These are phyloP conservation scores for Laticauda laticaudata DNA, from an alignment of 2,113 vertebrate species.

Conservation along the genomic window DNA sequence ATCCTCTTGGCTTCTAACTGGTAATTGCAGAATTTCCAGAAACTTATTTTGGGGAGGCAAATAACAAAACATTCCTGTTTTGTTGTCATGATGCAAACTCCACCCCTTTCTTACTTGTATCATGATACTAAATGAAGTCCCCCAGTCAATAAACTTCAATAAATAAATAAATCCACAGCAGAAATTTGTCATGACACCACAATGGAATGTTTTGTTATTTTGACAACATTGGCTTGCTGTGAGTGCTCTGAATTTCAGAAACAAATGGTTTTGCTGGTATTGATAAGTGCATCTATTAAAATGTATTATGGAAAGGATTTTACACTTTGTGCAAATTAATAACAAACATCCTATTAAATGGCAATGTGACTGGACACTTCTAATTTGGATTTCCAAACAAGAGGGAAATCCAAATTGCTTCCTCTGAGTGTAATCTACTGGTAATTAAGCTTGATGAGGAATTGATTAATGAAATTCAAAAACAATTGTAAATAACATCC, in stretches of 20 bases:
- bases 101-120: background rate
- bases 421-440: background rate
- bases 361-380: background rate
- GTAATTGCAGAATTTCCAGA: background rate
- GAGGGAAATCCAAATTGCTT: background rate
- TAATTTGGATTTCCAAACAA: background rate
- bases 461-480: background rate
- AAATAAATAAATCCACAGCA: background rate
- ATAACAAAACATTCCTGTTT: background rate
- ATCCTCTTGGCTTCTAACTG: background rate
- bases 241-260: conserved; percentile 1
- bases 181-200: background rate
- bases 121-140: background rate
- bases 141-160: background rate
- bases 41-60: background rate
- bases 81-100: background rate
- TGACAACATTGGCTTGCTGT: background rate
- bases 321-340: background rate
- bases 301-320: background rate
- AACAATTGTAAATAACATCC: background rate
- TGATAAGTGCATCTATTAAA: background rate
- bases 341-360: background rate
- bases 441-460: background rate
- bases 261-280: background rate
- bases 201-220: background rate